Conservation (phyloP, 2,113 vertebrate species). For the Thunnus thynnus region DNA sequence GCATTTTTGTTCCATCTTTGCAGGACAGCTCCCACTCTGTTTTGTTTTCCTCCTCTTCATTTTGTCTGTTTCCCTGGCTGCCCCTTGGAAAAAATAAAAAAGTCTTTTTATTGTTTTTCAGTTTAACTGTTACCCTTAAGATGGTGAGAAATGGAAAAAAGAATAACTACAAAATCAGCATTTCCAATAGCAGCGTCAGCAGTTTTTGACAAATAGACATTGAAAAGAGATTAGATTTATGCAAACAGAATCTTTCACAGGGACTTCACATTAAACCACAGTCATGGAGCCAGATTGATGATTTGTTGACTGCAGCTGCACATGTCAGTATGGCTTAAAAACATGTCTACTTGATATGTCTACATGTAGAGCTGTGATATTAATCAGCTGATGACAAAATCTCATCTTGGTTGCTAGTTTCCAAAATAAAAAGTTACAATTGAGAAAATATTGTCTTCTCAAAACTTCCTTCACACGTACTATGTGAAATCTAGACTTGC, state of each 20-base stretch:
- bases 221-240: slow-evolving; percentile 25
- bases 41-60: slow-evolving; percentile 31
- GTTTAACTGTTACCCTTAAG: slow-evolving; percentile 21
- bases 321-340: background rate
- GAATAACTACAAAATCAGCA: slow-evolving; percentile 37
- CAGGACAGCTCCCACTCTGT: slow-evolving; percentile 8
- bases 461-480: background rate
- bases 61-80: slow-evolving; percentile 27
- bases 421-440: background rate
- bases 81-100: slow-evolving; percentile 4
- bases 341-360: background rate
- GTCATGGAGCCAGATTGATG: background rate
- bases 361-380: background rate
- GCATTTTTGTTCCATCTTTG: slow-evolving; percentile 23
- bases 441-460: background rate
- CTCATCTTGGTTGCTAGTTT: background rate
- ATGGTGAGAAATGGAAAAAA: slow-evolving; percentile 27
- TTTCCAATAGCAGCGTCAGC: slow-evolving; percentile 41
- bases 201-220: slow-evolving; percentile 1
- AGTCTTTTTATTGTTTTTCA: slow-evolving; percentile 30
- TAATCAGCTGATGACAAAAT: background rate
- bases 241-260: slow-evolving; percentile 18
- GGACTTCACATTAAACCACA: background rate
- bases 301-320: slow-evolving; percentile 18
- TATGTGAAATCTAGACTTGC: background rate